Evolutionary conservation across 92 coral and sea anemone genomes (phyloP).

Genomic region (Nematostella vectensis): DNA sequence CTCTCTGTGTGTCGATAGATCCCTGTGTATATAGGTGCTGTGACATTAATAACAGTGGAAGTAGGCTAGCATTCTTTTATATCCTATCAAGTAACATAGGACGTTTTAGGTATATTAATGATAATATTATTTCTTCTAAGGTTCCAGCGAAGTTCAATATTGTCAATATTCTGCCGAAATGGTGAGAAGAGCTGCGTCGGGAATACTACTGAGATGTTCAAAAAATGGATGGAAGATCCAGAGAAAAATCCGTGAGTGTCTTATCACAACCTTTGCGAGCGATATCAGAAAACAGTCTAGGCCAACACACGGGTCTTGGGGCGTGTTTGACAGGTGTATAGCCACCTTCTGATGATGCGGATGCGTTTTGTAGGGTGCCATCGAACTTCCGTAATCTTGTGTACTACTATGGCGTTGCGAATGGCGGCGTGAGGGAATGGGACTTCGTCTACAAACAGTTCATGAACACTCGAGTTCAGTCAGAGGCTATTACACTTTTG

Average conservation of each 20-base stretch:
- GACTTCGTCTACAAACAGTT: constrained; percentile 54
- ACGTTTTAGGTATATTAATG: too few relatives aligned
- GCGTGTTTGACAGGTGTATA: too few relatives aligned
- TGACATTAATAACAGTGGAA: too few relatives aligned
- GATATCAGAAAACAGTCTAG: too few relatives aligned
- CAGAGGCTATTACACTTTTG: constrained; percentile 47
- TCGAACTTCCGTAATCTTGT: constrained; percentile 45
- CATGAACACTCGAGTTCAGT: constrained; percentile 44
- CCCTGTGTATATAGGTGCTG: too few relatives aligned
- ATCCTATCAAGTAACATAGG: too few relatives aligned
- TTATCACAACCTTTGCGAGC: too few relatives aligned
- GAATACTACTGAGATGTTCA: constrained; percentile 36
- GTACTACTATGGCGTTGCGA: constrained; percentile 52
- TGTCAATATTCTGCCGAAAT: constrained; percentile 39
- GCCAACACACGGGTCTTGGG: too few relatives aligned
- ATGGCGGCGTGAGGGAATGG: constrained; percentile 70
- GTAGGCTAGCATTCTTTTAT: too few relatives aligned
- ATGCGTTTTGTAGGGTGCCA: too few relatives aligned
- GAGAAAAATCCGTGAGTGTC: constrained; percentile 35
- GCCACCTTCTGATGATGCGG: too few relatives aligned
- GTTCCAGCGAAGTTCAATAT: constrained; percentile 33
- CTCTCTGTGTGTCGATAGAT: too few relatives aligned
- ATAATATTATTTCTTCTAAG: constrained; percentile 24
- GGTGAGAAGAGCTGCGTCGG: constrained; percentile 35
- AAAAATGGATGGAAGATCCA: constrained; percentile 61